phyloP scores from a whole-genome alignment of 2,888 invertebrate genomes.

The Strigamia maritima region DNA sequence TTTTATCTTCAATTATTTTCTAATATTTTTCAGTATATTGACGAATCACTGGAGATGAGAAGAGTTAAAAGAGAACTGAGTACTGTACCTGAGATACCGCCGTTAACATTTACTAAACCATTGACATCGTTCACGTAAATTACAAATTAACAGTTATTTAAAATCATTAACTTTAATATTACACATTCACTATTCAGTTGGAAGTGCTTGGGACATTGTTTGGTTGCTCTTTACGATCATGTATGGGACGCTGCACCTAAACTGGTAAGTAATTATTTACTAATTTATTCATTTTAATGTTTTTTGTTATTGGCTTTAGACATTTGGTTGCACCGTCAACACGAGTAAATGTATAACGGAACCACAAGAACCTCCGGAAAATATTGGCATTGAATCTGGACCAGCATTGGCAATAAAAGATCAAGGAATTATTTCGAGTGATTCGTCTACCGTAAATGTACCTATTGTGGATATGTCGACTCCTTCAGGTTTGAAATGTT shows the following conservation, averaged over 20 bases:
- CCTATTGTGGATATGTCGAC: background rate
- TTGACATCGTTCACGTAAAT: conserved; percentile 48
- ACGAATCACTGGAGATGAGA: conserved; percentile 50
- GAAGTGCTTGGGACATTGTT: conserved; percentile 50
- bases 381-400: background rate
- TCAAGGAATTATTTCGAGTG: background rate
- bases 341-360: background rate
- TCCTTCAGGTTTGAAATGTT: background rate
- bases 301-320: background rate
- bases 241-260: conserved; percentile 46
- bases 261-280: conserved; percentile 46
- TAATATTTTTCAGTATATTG: conserved; percentile 47
- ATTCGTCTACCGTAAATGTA: background rate
- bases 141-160: background rate
- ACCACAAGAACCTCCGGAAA: background rate
- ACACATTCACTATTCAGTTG: conserved; percentile 48
- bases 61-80: conserved; percentile 48
- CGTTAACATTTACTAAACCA: conserved; percentile 48
- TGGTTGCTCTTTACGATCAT: conserved; percentile 49
- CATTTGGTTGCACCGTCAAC: background rate
- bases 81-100: conserved; percentile 47
- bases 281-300: background rate
- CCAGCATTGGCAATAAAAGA: conserved; percentile 12
- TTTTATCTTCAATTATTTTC: background rate
- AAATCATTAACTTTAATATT: background rate